Percentiles rank a stretch among this genome's conserved stretches.
These are phyloP conservation scores for Pangasius macronema DNA, from an alignment of 2,797 vertebrate genomes.

Conservation along the genomic window DNA sequence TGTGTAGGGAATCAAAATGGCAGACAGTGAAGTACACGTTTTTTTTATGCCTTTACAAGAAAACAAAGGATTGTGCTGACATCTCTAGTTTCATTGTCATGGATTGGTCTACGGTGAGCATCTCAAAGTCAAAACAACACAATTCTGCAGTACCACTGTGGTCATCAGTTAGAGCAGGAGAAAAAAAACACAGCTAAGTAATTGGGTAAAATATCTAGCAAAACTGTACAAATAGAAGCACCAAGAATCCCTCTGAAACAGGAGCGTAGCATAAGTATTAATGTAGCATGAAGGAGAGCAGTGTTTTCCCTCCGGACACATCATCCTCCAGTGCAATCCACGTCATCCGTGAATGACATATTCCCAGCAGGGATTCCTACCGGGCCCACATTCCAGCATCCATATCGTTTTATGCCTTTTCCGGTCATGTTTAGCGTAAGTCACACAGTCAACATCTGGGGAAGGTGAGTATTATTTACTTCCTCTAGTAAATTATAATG, in stretches of 20 bases:
- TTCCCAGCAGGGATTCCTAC: constrained; percentile 43
- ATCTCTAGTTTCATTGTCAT: background rate
- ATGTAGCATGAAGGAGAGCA: background rate
- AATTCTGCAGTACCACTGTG: background rate
- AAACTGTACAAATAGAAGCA: background rate
- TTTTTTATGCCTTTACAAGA: background rate
- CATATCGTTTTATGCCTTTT: constrained; percentile 54
- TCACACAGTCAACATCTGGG: constrained; percentile 43
- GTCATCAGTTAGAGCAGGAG: background rate
- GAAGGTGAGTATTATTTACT: constrained; percentile 24
- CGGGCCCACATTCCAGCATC: constrained; percentile 44
- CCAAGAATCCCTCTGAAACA: background rate
- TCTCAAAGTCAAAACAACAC: background rate
- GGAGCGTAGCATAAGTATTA: background rate
- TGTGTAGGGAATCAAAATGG: too few species aligned
- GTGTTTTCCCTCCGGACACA: constrained; percentile 9
- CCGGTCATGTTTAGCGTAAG: constrained; percentile 33
- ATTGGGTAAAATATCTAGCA: background rate
- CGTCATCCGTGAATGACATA: constrained; percentile 54
- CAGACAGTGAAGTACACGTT: background rate
- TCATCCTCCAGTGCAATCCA: constrained; percentile 37
- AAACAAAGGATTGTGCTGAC: background rate
- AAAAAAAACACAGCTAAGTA: background rate
- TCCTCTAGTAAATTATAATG: background rate
- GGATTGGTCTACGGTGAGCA: background rate